Base-by-base conservation (phyloP, 2,888 invertebrate species). In the Camptogramma bilineatum region DNA sequence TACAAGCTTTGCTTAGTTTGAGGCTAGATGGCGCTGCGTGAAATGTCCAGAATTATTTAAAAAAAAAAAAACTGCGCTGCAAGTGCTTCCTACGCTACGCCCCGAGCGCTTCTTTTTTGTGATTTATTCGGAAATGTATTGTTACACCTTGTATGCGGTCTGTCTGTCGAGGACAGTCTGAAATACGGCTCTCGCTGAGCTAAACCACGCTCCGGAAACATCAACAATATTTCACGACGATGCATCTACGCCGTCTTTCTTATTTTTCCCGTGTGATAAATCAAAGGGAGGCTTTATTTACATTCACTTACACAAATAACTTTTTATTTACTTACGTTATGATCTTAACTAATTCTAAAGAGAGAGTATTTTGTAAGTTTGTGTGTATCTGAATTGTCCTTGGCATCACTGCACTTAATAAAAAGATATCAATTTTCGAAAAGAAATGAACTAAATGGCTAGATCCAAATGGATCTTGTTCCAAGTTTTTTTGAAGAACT, bases 181-280 rank as follows among this genome's bases (percentile, higher is more conserved):
- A 52, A 42, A 51, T 58, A 58, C 51, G 57, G 44, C 42, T 24
- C 21, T 21, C 24, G 24, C 31, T 47, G 34, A 59, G 59, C 52
- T 52, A 28, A 52, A 46, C 59, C 59, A 48, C 53, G 53, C 16
- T 19, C 61, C 55, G 55, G 55, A 55, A 44, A 55, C 62, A 55
- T 62, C 62, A 52, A 56, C 55, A 56, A 62, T 62, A 62, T 62
- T 52, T 62, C 51, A 62, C 62, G 31, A 44, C 31, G 17, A 28
- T 55, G 55, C 55, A 55, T 61, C 54, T 62, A 44, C 16, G 53
- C 52, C 50, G 50, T 62, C 44, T 53, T 53, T 46, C 51, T 52
- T 62, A 52, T 56, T 56, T 55, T 61, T 42, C 59, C 24, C 47
- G 24, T 17, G 31, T 16, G 21, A 62, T 62, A 62, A 56, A 62